phyloP scores from a whole-genome alignment of 2,797 vertebrate species.

The Gephyroberyx darwinii region DNA sequence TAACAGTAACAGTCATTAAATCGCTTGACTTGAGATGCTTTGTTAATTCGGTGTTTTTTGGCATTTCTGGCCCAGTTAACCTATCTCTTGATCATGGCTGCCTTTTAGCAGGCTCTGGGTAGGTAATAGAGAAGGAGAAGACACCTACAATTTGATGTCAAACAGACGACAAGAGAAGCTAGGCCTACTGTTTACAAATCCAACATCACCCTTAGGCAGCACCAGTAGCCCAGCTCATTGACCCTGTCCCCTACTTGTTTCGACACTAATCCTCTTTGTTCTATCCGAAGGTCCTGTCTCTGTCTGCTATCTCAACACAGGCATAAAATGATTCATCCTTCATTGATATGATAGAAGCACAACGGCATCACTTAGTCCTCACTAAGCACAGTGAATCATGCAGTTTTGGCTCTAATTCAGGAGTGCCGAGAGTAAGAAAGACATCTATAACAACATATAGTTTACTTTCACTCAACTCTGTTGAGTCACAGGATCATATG shows the following conservation, averaged over 20 bases:
- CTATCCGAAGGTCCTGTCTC: slow-evolving; percentile 47
- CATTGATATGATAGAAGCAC: slow-evolving; percentile 36
- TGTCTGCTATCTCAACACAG: slow-evolving; percentile 34
- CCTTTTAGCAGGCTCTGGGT: neutral
- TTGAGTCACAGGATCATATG: no score
- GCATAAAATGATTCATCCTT: slow-evolving; percentile 26
- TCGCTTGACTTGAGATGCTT: neutral
- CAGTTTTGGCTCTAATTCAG: neutral
- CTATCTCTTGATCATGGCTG: neutral
- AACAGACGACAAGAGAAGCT: neutral
- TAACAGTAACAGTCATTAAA: neutral
- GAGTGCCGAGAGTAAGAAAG: neutral
- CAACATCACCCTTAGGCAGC: slow-evolving; percentile 23
- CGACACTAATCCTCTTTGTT: slow-evolving; percentile 76
- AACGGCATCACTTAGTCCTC: neutral
- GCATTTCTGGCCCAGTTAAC: slow-evolving; percentile 5
- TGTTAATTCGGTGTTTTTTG: neutral
- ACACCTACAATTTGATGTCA: neutral
- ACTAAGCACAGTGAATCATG: neutral
- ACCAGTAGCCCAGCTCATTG: slow-evolving; percentile 29
- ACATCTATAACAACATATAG: neutral
- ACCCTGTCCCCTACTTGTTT: slow-evolving; percentile 52
- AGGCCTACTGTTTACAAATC: slow-evolving; percentile 53
- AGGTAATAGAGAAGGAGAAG: neutral
- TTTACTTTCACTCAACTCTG: neutral